Conservation (phyloP, 2,797 vertebrate species). For the Psittacula echo region DNA sequence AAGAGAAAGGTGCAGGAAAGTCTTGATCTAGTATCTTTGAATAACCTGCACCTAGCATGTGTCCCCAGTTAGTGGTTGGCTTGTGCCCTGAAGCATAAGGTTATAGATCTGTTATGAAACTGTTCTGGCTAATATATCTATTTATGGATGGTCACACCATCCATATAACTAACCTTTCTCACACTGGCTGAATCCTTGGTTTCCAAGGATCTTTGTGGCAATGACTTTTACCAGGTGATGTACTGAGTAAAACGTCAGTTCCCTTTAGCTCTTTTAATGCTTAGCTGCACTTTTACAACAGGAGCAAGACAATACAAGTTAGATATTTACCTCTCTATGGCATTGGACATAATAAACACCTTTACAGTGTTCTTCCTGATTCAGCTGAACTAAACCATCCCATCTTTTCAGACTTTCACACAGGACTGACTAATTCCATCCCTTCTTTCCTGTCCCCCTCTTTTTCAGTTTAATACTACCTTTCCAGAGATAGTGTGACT, state of each 20-base stretch:
- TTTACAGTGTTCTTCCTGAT: neutral
- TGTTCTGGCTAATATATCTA: conserved; percentile 11
- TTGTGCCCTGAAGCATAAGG: neutral
- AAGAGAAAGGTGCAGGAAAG: neutral
- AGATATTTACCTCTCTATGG: neutral
- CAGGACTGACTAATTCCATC: neutral
- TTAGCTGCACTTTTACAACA: neutral
- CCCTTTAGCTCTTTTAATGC: neutral
- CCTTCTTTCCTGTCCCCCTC: neutral
- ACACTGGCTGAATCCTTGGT: neutral
- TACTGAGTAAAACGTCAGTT: neutral
- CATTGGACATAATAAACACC: neutral
- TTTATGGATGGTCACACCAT: conserved; percentile 31
- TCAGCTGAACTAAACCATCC: neutral
- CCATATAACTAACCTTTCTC: neutral
- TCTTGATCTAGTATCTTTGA: neutral
- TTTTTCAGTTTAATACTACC: neutral
- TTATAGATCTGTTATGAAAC: conserved; percentile 58
- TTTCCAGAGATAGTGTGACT: neutral
- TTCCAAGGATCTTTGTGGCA: neutral
- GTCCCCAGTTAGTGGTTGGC: neutral
- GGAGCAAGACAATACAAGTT: neutral
- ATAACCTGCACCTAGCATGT: neutral
- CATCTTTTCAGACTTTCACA: neutral
- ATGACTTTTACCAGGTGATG: neutral